These are phyloP conservation scores for Agelaius tricolor DNA, from an alignment of 2,113 vertebrate species.

Conservation along the genomic window DNA sequence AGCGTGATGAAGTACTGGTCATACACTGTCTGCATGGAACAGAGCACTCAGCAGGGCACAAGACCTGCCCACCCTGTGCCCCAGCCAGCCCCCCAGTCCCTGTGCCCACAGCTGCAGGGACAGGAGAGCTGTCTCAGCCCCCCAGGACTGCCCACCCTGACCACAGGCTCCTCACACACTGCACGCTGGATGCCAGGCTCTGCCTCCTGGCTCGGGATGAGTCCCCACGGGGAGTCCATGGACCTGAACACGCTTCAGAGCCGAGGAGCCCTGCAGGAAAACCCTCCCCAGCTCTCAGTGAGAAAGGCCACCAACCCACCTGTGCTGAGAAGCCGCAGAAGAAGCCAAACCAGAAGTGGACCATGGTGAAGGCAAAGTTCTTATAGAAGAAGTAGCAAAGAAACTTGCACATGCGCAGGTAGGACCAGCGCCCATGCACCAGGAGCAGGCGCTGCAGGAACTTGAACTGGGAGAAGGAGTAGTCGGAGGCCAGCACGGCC, in stretches of 20 bases:
- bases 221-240: background rate
- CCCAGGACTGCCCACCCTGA: background rate
- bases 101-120: background rate
- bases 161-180: background rate
- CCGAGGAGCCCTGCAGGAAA: background rate
- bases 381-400: conserved; percentile 98
- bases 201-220: background rate
- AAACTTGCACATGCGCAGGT: conserved; percentile 96
- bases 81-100: background rate
- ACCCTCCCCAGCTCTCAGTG: background rate
- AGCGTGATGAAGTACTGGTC: conserved; percentile 98
- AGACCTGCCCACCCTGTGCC: fast-evolving
- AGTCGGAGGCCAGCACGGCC: conserved; percentile 91
- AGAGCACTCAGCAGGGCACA: background rate
- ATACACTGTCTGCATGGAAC: conserved; percentile 85
- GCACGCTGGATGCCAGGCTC: background rate
- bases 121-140: background rate
- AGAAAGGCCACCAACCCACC: conserved; percentile 60
- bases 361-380: conserved; percentile 98
- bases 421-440: conserved; percentile 96
- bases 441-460: conserved; percentile 93
- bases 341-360: conserved; percentile 98
- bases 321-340: conserved; percentile 96
- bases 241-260: fast-evolving
- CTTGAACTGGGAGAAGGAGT: conserved; percentile 95